These are phyloP conservation scores for Slavum lentiscoides DNA, from an alignment of 2,888 invertebrate genomes.

Conservation along the genomic window DNA sequence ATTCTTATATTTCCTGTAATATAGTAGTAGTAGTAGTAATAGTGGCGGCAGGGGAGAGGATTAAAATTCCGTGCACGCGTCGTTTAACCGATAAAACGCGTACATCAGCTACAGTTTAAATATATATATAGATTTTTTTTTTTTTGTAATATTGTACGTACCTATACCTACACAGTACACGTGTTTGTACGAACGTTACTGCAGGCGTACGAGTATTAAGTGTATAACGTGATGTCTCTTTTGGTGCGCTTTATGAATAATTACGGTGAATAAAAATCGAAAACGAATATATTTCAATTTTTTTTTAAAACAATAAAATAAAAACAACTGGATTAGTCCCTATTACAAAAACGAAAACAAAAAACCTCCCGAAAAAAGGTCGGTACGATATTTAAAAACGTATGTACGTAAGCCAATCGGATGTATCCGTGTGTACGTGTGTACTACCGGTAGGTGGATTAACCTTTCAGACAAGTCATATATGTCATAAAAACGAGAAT, in stretches of 20 bases:
- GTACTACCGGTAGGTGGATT: constrained; percentile 17
- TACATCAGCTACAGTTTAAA: neutral
- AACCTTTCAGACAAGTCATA: constrained; percentile 40
- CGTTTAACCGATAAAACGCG: neutral
- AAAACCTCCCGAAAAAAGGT: neutral
- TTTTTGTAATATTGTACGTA: too few relatives aligned
- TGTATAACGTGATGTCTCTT: constrained; percentile 17
- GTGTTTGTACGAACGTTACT: neutral
- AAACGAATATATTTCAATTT: neutral
- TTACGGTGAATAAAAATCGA: neutral
- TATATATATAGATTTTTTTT: too few relatives aligned
- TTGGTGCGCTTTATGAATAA: constrained; percentile 14
- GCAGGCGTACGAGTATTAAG: neutral
- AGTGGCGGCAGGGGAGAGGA: neutral
- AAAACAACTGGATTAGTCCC: constrained; percentile 28
- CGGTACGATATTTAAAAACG: constrained; percentile 21
- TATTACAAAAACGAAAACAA: neutral
- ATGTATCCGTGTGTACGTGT: neutral
- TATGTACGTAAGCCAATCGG: constrained; percentile 34
- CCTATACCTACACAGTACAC: too few relatives aligned
- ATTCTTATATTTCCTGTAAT: neutral
- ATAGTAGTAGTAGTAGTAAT: too few relatives aligned
- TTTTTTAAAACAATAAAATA: neutral
- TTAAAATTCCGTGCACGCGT: neutral
- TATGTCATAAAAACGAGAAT: constrained; percentile 31